Conservation (phyloP, 2,888 invertebrate species). For the Mythimna ferrago region DNA sequence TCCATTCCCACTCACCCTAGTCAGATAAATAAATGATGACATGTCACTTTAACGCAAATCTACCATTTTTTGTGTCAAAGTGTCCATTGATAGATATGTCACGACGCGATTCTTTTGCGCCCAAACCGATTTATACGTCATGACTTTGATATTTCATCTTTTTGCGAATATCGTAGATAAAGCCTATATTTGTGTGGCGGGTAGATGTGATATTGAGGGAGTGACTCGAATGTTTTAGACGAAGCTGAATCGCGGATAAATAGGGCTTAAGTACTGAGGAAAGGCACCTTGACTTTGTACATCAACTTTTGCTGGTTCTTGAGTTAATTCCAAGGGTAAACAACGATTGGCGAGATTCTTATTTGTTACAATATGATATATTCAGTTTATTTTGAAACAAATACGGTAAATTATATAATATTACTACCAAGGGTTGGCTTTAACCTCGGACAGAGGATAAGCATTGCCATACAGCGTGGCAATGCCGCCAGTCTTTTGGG, state of each 20-base stretch:
- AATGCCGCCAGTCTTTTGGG: too few relatives aligned
- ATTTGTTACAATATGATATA: too few relatives aligned
- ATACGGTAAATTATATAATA: too few relatives aligned
- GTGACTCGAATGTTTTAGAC: neutral
- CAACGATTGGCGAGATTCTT: too few relatives aligned
- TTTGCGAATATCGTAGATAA: constrained; percentile 19
- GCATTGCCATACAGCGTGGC: too few relatives aligned
- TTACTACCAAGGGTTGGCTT: too few relatives aligned
- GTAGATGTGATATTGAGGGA: neutral
- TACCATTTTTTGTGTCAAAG: constrained; percentile 29
- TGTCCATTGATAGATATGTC: constrained; percentile 35
- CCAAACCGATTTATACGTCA: constrained; percentile 38
- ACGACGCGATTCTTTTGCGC: constrained; percentile 17
- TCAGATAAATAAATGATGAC: constrained; percentile 23
- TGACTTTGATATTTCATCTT: constrained; percentile 33
- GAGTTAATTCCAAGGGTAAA: too few relatives aligned
- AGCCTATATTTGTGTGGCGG: neutral
- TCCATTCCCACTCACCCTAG: neutral
- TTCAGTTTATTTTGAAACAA: too few relatives aligned
- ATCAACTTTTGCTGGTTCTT: too few relatives aligned
- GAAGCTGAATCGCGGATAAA: neutral
- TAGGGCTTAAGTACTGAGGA: too few relatives aligned
- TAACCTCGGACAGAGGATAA: too few relatives aligned
- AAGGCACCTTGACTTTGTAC: too few relatives aligned
- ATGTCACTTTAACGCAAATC: constrained; percentile 12